Base-by-base conservation (phyloP, 1,140 invertebrate species). In the Catajapyx aquilonaris region DNA sequence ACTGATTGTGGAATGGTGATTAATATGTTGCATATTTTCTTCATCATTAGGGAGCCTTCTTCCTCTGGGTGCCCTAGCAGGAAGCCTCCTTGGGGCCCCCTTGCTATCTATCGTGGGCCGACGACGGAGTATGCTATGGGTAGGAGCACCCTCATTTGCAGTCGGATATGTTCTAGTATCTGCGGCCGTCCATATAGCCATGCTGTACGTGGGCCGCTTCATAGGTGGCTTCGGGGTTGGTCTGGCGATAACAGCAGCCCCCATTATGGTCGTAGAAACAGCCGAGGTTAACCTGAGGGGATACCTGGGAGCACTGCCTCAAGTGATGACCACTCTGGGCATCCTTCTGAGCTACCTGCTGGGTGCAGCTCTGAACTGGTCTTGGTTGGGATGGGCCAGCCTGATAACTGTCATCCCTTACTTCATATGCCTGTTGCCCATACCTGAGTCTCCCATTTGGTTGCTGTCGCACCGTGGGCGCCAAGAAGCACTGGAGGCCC, bases 211-310 rank as follows among this genome's bases (percentile, higher is more conserved):
- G 5, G 71, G 67, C 1, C 55, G 73, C 22, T 50, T 69, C 11
- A 37, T 70, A 1, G 61, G 61, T 3, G 73, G 73, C 1, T 51
- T 74, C 30, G 65, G 64, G 30, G 63, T 64, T 28, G 73, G 73
- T 3, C 57, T 73, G 30, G 56, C 64, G 1, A 57, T 66, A 7
- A 67, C 71, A 3, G 59, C 64, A 10, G 60, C 60, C 11, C 70
- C 16, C 51, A 58, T 46, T 49, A 50, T 67, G 65, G 61, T 68
- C 20, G 69, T 68, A 44, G 73, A 76, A 51, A 70, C 69, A 40
- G 64, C 70, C 4, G 61, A 69, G 13, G 63, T 70, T 7, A 59
- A 64, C 35, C 64, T 70, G 15, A 56, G 73, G 10, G 73, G 73
- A 1, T 50, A 65, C 2, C 49, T 75, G 21, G 71, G 71, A 0